Base-by-base conservation (phyloP, 2,797 vertebrate species). In the Danio kyathit region DNA sequence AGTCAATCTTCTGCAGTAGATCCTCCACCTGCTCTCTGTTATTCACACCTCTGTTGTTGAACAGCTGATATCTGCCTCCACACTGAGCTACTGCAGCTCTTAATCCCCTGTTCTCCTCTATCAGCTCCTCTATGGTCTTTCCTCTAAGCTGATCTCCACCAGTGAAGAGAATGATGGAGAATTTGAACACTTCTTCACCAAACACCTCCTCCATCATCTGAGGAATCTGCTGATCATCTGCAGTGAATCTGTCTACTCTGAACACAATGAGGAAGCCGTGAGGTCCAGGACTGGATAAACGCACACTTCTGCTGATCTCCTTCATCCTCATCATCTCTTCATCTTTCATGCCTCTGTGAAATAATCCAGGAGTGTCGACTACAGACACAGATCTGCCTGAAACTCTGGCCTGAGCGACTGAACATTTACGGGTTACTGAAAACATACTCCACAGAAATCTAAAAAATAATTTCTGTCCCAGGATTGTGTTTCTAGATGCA, bases 201-300 rank as follows among this genome's bases (percentile, higher is more conserved):
- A 85, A 83, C 6, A 80, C 3, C 0, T 7, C 3, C 0, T 82
- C 11, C 7, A 84, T 49, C 5, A 3, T 9, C 7, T 82, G 6
- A 51, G 29, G 0, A 12, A 80, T 40, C 6, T 69, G 7, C 5
- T 67, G 10, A 0, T 85, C 80, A 14, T 80, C 19, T 2, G 67
- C 19, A 59, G 67, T 77, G 54, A 76, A 69, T 0, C 73, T 79
- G 1, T 1, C 3, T 0, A 77, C 29, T 29, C 0, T 1, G 38
- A 66, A 52, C 12, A 80, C 51, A 44, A 63, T 16, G 29, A 85
- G 59, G 44, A 82, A 79, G 48, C 76, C 60, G 1, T 85, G 83
- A 7, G 74, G 67, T 76, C 81, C 81, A 63, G 81, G 77, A 74
- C 81, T 77, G 49, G 74, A 82, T 17, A 83, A 1, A 48, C 13